A percentile compares a stretch with the other conserved stretches of the same genome.
These are phyloP conservation scores for Notechis scutatus DNA, from an alignment of 2,113 vertebrate species.

Conservation along the genomic window DNA sequence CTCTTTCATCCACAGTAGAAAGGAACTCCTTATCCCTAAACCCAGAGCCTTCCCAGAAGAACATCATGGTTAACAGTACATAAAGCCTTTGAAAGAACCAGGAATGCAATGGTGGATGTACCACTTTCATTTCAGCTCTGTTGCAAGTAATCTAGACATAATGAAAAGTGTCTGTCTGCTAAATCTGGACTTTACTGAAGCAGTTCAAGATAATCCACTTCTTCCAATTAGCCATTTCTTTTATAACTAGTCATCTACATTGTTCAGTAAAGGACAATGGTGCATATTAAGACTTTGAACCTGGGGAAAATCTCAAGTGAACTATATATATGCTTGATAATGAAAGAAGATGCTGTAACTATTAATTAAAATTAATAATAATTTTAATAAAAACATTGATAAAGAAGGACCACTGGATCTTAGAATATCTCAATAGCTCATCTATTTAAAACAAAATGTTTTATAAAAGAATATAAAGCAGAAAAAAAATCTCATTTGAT, in stretches of 20 bases:
- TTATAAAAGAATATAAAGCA: conserved; percentile 43
- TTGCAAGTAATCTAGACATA: background rate
- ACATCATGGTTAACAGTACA: background rate
- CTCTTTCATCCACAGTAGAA: background rate
- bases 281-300: background rate
- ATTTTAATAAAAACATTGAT: background rate
- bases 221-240: background rate
- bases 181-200: background rate
- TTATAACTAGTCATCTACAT: background rate
- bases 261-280: background rate
- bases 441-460: background rate
- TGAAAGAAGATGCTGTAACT: background rate
- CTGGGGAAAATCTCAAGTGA: background rate
- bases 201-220: background rate
- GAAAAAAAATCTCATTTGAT: conserved; percentile 48
- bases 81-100: background rate
- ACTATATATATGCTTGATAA: background rate
- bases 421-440: background rate
- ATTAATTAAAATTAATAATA: background rate
- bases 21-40: background rate
- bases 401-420: background rate
- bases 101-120: background rate
- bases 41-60: background rate
- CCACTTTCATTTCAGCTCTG: background rate
- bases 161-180: background rate